Evolutionary conservation across 2,797 vertebrate genomes (phyloP), one percentile per base, ranked within the genome.

Genomic region (Melopsittacus undulatus): DNA sequence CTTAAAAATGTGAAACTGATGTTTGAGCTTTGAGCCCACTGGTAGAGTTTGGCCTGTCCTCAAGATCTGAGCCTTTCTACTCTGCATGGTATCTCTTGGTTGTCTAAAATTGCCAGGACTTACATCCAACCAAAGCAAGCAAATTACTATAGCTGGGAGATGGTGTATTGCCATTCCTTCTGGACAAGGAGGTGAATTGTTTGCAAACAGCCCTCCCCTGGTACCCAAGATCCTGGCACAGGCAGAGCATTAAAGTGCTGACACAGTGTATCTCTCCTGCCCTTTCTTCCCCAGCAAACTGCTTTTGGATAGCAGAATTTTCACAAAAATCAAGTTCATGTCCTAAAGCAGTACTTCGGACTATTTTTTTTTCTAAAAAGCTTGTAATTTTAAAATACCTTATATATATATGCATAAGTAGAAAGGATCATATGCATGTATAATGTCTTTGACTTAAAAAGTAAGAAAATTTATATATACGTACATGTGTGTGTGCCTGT

Each of bases 221-320:
- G 64, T 34, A 32, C 8, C 21, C 7, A 7, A 49, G 32, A n/a
- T 61, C 59, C 51, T 49, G 62, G 48, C 43, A 38, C 8, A 26
- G 11, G 1, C 19, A 59, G 21, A 54, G 14, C 21, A 10, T 38
- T 29, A 26, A 49, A 30, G 17, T 21, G 8, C 19, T 73, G 2
- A 0, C 32, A 43, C 18, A 22, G 1, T 0, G 13, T 2, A 0
- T 63, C 81, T 63, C 38, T 69, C 38, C 43, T 38, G 18, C 63
- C 26, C 34, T 34, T 29, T 61, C 48, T 43, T 54, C 29, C 43
- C 3, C 36, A 67, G 16, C 15, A 70, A 69, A 43, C 23, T 13
- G 8, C 15, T 56, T 59, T 45, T 27, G 27, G 22, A 54, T 13
- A 74, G 8, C 30, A 36, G 6, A 12, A 7, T 67, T 57, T 70